Base-by-base conservation (phyloP, 2,888 invertebrate species). In the Dendrolimus houi region DNA sequence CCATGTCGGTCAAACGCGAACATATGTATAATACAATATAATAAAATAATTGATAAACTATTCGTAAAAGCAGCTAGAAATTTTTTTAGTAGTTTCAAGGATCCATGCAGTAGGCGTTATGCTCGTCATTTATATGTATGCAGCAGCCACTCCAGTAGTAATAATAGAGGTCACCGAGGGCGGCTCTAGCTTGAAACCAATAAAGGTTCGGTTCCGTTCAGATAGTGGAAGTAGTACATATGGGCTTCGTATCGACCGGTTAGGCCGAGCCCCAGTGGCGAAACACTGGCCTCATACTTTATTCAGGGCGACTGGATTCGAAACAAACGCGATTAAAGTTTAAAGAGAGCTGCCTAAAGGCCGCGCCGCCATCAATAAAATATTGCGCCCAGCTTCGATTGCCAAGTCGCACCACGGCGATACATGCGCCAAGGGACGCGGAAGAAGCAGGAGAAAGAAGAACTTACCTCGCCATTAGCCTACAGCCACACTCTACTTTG, bases 241-340 rank as follows among this genome's bases (percentile, higher is more conserved):
- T 14, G 53, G 17, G 54, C 17, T 41, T 29, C 10, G 54, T 40
- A 54, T 54, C 54, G 54, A 54, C 29, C 54, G 57, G 54, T 29
- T 3, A 29, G 29, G 29, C 29, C 29, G 29, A 29, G 29, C 29
- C 29, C 29, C 29, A 3, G 29, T 29, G 2, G 29, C 29, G 29
- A 54, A 54, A 29, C 57, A 12, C n/a, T 53, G 1, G 9, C n/a
- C 57, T 57, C 57, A 57, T 57, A 54, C 52, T 57, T 57, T 57
- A 57, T 57, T 57, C 54, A 57, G 14, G 40, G 14, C 41, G 54
- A 54, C 14, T 57, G 52, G 52, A 57, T 57, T 54, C 52, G 54
- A 57, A 54, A 57, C 57, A 57, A 57, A 57, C 54, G 54, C 52
- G 52, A 13, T 57, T 57, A 57, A 57, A 57, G 41, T 57, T 52